A percentile compares a stretch with the other conserved stretches of the same genome.
phyloP scores from a whole-genome alignment of 2,888 invertebrate species.

The Psylliodes chrysocephalus region DNA sequence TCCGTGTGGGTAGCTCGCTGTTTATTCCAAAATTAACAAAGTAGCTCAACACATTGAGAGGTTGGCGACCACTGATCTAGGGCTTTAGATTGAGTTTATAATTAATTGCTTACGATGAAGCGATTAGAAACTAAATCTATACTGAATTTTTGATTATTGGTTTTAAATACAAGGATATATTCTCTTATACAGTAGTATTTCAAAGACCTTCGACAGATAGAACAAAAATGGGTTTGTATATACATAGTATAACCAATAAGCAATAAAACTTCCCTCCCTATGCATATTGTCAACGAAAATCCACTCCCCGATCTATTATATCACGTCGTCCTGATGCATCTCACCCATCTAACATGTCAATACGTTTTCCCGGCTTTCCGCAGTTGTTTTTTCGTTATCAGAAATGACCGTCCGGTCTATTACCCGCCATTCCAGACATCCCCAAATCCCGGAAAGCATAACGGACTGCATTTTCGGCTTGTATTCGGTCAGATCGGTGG shows the following conservation, averaged over 20 bases:
- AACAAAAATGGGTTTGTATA: no score
- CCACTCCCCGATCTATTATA: conserved; percentile 4
- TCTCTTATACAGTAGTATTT: no score
- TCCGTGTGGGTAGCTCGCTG: no score
- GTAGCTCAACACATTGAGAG: no score
- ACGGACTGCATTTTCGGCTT: conserved; percentile 49
- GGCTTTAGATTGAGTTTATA: no score
- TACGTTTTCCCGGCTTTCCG: conserved; percentile 19
- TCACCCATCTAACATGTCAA: conserved; percentile 26
- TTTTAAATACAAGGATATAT: no score
- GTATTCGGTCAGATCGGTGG: conserved; percentile 40
- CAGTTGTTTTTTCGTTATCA: conserved; percentile 32
- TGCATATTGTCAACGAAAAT: conserved; percentile 13
- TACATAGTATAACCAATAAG: not conserved
- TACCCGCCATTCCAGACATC: conserved; percentile 19
- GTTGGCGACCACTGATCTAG: no score
- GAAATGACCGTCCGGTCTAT: conserved; percentile 29
- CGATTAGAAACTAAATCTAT: no score
- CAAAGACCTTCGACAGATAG: no score
- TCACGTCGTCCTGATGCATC: conserved; percentile 10
- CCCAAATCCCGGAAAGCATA: conserved; percentile 43
- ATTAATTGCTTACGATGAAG: no score
- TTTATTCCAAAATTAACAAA: no score
- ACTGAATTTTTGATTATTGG: no score
- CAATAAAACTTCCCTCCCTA: conserved; percentile 12